Conservation (phyloP, 2,797 vertebrate species). For the Sebastes vulpes region DNA sequence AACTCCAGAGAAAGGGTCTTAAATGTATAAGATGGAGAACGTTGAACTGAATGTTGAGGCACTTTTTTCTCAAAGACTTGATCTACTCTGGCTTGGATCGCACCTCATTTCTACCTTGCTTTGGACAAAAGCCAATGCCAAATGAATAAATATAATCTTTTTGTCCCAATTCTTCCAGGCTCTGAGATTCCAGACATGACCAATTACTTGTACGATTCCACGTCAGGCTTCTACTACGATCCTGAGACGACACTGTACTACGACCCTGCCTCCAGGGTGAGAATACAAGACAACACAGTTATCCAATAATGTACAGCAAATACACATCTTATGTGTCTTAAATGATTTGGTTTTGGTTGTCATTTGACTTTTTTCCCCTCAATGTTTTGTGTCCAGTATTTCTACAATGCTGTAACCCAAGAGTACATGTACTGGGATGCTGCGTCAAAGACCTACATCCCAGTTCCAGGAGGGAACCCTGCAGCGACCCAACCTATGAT, state of each 20-base stretch:
- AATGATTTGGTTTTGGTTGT: background rate
- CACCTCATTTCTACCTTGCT: background rate
- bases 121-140: background rate
- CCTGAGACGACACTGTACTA: slow-evolving; percentile 95
- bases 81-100: background rate
- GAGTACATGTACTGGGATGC: slow-evolving; percentile 89
- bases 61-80: background rate
- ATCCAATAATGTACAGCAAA: background rate
- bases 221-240: slow-evolving; percentile 97
- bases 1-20: background rate
- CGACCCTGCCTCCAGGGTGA: slow-evolving; percentile 94
- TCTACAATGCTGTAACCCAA: slow-evolving; percentile 88
- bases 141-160: background rate
- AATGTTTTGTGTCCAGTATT: slow-evolving; percentile 79
- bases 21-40: background rate
- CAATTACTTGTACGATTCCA: slow-evolving; percentile 94
- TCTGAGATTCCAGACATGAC: slow-evolving; percentile 91
- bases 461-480: slow-evolving; percentile 79
- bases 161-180: slow-evolving; percentile 50
- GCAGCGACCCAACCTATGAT: slow-evolving; percentile 77
- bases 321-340: background rate
- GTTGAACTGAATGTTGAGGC: background rate
- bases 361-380: background rate
- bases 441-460: slow-evolving; percentile 83
- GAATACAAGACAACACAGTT: slow-evolving; percentile 30